Base-by-base conservation (phyloP, 2,888 invertebrate species). In the Ernsta delagoae region DNA sequence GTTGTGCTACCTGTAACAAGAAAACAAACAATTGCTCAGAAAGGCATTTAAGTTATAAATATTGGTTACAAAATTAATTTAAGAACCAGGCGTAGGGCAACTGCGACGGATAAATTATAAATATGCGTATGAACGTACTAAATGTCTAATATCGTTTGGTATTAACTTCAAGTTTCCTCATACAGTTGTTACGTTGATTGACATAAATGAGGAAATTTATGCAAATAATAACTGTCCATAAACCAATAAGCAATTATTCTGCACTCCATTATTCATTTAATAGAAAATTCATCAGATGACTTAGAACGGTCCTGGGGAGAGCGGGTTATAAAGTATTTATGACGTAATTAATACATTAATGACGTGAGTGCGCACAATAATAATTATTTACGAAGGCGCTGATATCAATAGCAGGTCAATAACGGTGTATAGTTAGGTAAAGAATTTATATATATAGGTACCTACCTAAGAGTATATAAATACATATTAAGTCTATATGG, bases 1-100 rank as follows among this genome's bases (percentile, higher is more conserved):
- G 96, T 96, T 77, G 97, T 96, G 83, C 97, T 96, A 87, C 98
- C 98, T 98, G 95, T 59, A 95, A 95, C 77, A 83, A 90, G 81
- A 84, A 71, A 78, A 80, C 16, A 3, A 12, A n/a, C 1, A 34
- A 5, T 53, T 16, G 12, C 6, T 54, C n/a, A 60, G 4, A 36
- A 36, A 43, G 39, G 4, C 7, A 39, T 39, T 39, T 4, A 7
- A 39, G 5, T 7, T 16, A 3, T 2, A 57, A 57, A 8, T 36
- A 36, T 4, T 36, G 9, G 8, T 36, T 12, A 39, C 8, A 9
- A 34, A 59, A 57, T n/a, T 7, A 59, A 57, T n/a, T 7, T 34
- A n/a, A n/a, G 12, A 7, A 39, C 12, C 11, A 8, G 3, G 36
- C 60, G n/a, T 43, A 56, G 56, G 61, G 9, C 31, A 41, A 43